A percentile compares a stretch with the other conserved stretches of the same genome.
These are phyloP conservation scores for Aspidiotus destructor DNA, from an alignment of 2,888 invertebrate species.

Conservation along the genomic window DNA sequence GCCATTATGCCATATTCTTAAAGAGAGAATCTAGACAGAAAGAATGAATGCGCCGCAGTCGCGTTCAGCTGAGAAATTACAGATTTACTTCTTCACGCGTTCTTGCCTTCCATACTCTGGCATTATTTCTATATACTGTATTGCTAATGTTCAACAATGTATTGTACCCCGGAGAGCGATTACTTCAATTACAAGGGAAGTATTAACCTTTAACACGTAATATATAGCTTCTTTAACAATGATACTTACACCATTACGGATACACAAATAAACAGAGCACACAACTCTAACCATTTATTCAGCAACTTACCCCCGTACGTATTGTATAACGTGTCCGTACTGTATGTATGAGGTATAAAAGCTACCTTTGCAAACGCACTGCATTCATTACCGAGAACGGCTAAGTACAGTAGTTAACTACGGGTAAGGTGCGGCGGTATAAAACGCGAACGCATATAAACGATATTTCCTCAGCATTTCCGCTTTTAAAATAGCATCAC, in stretches of 20 bases:
- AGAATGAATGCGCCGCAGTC: not conserved
- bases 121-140: not conserved
- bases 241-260: not conserved
- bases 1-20: too few relatives aligned
- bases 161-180: slow-evolving; percentile 32
- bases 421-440: too few relatives aligned
- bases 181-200: slow-evolving; percentile 21
- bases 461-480: too few relatives aligned
- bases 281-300: too few relatives aligned
- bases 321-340: too few relatives aligned
- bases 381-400: not conserved
- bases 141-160: slow-evolving; percentile 18
- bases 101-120: not conserved
- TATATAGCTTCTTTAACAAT: slow-evolving; percentile 23
- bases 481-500: too few relatives aligned
- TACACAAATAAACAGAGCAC: too few relatives aligned
- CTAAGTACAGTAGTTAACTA: too few relatives aligned
- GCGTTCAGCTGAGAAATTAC: not conserved
- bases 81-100: not conserved
- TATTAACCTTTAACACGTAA: slow-evolving; percentile 27
- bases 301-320: too few relatives aligned
- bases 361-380: not conserved
- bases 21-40: too few relatives aligned
- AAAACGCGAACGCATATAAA: too few relatives aligned
- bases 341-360: not conserved